Percentiles rank a stretch among this genome's conserved stretches.
Conservation (phyloP, 2,888 invertebrate genomes). For the Calephelis perditalis region DNA sequence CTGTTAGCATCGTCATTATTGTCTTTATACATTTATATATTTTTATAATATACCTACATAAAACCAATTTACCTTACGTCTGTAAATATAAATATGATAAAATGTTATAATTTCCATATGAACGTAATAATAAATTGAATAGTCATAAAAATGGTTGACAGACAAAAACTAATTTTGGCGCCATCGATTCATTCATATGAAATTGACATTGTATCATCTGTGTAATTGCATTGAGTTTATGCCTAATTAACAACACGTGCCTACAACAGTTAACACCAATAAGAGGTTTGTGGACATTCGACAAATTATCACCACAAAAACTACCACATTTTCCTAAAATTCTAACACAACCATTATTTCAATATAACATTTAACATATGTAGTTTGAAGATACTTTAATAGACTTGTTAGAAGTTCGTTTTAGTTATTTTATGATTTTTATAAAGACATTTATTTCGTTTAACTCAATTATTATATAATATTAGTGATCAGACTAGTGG, state of each 20-base stretch:
- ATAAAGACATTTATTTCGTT: too few species aligned
- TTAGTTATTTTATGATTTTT: neutral
- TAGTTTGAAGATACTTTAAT: slow-evolving; percentile 6
- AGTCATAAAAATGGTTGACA: neutral
- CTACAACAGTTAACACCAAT: slow-evolving; percentile 16
- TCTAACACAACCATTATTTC: slow-evolving; percentile 15
- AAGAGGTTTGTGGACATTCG: slow-evolving; percentile 23
- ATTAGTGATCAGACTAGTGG: too few species aligned
- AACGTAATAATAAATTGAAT: neutral
- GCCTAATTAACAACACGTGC: slow-evolving; percentile 14
- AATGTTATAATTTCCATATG: neutral
- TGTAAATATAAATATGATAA: neutral
- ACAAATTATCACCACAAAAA: slow-evolving; percentile 13
- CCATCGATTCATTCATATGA: neutral
- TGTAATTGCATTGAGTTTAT: slow-evolving; percentile 20
- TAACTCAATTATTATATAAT: too few species aligned
- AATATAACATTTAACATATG: neutral
- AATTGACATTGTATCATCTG: slow-evolving; percentile 15
- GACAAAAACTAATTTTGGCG: slow-evolving; percentile 9
- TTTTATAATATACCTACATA: neutral
- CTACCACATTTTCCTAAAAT: slow-evolving; percentile 12
- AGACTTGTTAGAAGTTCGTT: slow-evolving; percentile 14
- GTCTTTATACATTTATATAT: neutral
- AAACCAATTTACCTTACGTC: neutral
- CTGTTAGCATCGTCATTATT: neutral